Conservation (phyloP, 2,888 invertebrate species). For the Amblyteles armatorius region DNA sequence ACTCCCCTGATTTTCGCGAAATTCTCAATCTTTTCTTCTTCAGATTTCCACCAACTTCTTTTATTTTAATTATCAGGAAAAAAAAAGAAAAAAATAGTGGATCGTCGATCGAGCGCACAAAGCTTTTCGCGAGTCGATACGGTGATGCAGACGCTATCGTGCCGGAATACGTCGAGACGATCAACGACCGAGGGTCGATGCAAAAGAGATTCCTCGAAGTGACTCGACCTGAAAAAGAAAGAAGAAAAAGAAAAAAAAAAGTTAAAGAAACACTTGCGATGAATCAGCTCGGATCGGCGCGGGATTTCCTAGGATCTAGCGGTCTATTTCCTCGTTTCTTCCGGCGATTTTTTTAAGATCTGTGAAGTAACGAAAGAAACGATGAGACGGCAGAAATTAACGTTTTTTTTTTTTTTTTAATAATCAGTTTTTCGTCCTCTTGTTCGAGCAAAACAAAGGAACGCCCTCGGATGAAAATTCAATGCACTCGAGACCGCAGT, state of each 20-base stretch:
- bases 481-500: background rate
- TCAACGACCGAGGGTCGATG: slow-evolving; percentile 17
- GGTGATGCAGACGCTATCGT: background rate
- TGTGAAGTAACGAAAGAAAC: background rate
- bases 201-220: slow-evolving; percentile 51
- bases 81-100: too few relatives aligned
- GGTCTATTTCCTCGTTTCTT: background rate
- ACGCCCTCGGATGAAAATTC: background rate
- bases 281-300: slow-evolving; percentile 42
- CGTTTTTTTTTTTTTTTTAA: too few relatives aligned
- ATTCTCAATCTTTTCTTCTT: too few relatives aligned
- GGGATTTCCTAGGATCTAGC: background rate
- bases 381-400: too few relatives aligned
- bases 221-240: slow-evolving; percentile 21
- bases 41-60: too few relatives aligned
- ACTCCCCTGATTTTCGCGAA: too few relatives aligned
- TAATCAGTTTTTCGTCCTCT: background rate
- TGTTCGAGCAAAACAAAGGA: background rate
- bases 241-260: background rate
- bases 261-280: slow-evolving; percentile 22
- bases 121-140: too few relatives aligned
- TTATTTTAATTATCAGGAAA: too few relatives aligned
- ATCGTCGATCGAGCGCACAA: too few relatives aligned
- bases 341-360: background rate
- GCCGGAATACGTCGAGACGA: background rate